Evolutionary conservation across 2,113 vertebrate genomes (phyloP).

Genomic region (Laterallus jamaicensis): DNA sequence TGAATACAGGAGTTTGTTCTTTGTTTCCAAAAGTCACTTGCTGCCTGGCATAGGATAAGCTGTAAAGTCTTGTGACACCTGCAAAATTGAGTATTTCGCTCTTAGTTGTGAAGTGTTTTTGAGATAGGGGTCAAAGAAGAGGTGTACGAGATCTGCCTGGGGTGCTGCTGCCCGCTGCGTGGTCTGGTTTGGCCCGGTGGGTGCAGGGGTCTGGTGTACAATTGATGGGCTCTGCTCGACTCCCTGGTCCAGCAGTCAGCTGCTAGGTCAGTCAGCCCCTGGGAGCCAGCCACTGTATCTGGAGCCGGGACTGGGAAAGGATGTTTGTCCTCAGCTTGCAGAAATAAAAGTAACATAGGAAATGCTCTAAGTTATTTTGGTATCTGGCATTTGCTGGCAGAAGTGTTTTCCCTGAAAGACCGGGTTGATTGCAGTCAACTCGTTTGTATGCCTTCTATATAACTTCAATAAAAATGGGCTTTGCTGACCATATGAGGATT

Average conservation of each 20-base stretch:
- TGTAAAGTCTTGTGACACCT: not conserved
- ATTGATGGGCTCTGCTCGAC: fast-evolving
- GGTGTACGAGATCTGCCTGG: not conserved
- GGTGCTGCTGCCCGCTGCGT: not conserved
- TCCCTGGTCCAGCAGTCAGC: fast-evolving
- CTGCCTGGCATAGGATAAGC: not conserved
- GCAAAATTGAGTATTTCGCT: not conserved
- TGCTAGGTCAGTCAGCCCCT: not conserved
- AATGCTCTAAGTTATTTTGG: not conserved
- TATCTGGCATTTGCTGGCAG: not conserved
- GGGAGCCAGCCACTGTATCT: not conserved
- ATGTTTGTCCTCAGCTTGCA: not conserved
- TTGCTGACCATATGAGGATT: not conserved
- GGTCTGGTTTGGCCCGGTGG: not conserved
- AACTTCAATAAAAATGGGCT: not conserved
- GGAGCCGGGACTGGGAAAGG: not conserved
- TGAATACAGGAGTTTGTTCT: not conserved
- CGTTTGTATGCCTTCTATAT: not conserved
- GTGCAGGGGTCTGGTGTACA: fast-evolving
- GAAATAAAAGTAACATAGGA: not conserved
- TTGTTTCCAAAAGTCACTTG: not conserved
- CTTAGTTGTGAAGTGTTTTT: not conserved
- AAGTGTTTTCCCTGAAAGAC: not conserved
- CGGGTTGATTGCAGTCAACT: not conserved
- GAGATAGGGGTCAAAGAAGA: not conserved